Evolutionary conservation across 2,888 invertebrate genomes (phyloP).

Genomic region (Catocala sponsa): DNA sequence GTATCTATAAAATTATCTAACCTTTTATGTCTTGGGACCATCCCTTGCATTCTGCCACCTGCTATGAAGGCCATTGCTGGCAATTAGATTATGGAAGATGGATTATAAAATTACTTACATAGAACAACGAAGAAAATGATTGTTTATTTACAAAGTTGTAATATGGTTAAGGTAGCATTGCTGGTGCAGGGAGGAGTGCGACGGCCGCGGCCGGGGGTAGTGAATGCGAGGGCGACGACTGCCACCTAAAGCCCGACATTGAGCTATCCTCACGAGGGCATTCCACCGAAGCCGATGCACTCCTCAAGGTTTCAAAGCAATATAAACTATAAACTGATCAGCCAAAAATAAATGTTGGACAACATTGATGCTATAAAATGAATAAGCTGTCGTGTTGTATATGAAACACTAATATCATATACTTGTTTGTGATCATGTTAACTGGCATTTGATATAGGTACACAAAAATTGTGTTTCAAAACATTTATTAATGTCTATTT

Average conservation of each 20-base stretch:
- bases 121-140: constrained; percentile 20
- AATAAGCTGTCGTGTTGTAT: constrained; percentile 14
- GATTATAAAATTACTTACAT: not conserved
- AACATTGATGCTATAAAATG: constrained; percentile 25
- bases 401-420: not conserved
- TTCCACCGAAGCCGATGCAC: constrained; percentile 81
- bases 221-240: constrained; percentile 82
- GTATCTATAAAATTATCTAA: no score
- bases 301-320: constrained; percentile 67
- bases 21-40: no score
- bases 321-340: constrained; percentile 42
- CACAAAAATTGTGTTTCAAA: no score
- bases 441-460: no score
- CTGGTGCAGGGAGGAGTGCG: constrained; percentile 63
- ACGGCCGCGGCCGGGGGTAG: constrained; percentile 62
- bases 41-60: no score
- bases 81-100: no score
- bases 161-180: constrained; percentile 55
- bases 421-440: no score
- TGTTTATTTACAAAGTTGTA: constrained; percentile 73
- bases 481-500: no score
- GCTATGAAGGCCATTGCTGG: no score
- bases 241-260: constrained; percentile 82
- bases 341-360: constrained; percentile 32
- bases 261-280: constrained; percentile 83